A percentile compares a stretch with the other conserved stretches of the same genome.
phyloP scores from a whole-genome alignment of 2,113 vertebrate species.

The Ctenodactylus gundi region DNA sequence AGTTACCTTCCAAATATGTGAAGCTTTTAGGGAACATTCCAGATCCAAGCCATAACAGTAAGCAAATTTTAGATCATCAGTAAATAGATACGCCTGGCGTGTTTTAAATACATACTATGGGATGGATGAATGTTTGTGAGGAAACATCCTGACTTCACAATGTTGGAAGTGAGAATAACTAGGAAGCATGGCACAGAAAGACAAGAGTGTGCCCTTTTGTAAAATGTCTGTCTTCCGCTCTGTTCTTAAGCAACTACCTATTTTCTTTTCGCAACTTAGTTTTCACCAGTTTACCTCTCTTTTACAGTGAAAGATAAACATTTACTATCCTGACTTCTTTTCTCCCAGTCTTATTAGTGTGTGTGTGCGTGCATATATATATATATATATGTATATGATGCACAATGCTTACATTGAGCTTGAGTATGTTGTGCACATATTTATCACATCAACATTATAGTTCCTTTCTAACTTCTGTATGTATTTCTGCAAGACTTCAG shows the following conservation, averaged over 20 bases:
- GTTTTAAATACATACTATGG: no score
- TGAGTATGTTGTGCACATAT: no score
- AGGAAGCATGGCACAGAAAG: background rate
- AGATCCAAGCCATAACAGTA: no score
- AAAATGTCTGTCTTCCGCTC: background rate
- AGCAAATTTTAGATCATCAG: background rate
- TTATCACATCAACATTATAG: no score
- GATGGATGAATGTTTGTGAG: background rate
- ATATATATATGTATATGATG: no score
- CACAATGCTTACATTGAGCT: no score
- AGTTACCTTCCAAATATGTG: no score
- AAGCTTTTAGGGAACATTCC: no score
- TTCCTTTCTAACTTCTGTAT: no score
- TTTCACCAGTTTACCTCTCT: background rate
- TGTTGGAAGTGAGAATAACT: background rate
- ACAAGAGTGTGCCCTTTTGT: background rate
- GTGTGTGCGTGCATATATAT: no score
- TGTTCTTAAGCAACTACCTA: background rate
- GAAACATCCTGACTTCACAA: background rate
- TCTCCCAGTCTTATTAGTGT: no score
- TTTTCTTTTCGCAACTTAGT: background rate
- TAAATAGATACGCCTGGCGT: background rate
- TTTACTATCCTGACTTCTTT: background rate
- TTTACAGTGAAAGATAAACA: background rate
- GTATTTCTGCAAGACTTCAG: no score